Percentiles rank a stretch among this genome's conserved stretches.
Conservation (phyloP, 2,888 invertebrate species). For the Drosophila putrida region DNA sequence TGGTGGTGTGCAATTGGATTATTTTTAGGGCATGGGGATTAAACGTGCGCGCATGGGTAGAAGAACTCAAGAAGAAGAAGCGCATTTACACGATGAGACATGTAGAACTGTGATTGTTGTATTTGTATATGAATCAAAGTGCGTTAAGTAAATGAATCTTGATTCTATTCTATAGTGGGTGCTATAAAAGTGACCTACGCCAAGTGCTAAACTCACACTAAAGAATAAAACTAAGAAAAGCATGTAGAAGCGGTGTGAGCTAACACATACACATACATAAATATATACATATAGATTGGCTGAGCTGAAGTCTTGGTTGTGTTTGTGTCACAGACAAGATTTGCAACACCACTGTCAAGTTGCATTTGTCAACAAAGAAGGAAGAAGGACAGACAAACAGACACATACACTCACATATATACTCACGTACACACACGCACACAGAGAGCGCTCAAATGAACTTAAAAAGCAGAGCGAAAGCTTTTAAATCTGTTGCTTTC, state of each 20-base stretch:
- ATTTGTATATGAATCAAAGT: neutral
- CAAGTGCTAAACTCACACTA: constrained; percentile 39
- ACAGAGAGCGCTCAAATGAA: constrained; percentile 74
- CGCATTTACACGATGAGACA: neutral
- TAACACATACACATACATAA: constrained; percentile 14
- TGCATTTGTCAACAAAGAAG: constrained; percentile 77
- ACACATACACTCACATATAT: constrained; percentile 14
- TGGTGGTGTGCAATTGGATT: constrained; percentile 75
- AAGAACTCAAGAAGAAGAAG: neutral
- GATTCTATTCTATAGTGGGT: constrained; percentile 9
- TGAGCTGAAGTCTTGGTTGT: constrained; percentile 37
- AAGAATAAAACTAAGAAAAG: constrained; percentile 17
- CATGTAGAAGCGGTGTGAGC: constrained; percentile 56
- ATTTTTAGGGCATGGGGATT: constrained; percentile 55
- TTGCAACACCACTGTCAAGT: constrained; percentile 81
- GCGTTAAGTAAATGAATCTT: constrained; percentile 8
- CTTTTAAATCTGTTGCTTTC: constrained; percentile 86
- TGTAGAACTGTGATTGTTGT: neutral
- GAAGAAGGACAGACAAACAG: constrained; percentile 38
- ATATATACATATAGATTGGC: constrained; percentile 6
- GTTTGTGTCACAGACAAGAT: constrained; percentile 66
- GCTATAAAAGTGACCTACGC: constrained; percentile 51
- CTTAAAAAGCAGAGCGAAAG: constrained; percentile 83
- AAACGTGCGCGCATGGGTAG: constrained; percentile 61
- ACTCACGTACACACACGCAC: constrained; percentile 33